Evolutionary conservation across 2,113 vertebrate species (phyloP), one percentile per base, ranked within the genome.

Genomic region (Redunca redunca): DNA sequence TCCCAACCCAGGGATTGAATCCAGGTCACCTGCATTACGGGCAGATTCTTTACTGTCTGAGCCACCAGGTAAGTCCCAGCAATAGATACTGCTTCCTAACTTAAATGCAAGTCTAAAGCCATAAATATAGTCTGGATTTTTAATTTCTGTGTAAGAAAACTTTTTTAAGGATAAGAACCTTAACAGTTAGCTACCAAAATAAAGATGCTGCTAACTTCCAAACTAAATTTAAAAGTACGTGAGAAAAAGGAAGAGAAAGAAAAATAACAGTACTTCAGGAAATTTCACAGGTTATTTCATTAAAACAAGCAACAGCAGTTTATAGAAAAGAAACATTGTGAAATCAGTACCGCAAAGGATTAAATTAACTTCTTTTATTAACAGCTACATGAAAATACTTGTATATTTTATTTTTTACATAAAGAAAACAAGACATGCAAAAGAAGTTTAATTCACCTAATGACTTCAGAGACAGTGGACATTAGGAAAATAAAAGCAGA

Each of bases 191-290:
- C 78, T 53, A 96, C 77, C 85, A 55, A 58, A 95, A 53, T 90
- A 77, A 89, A 17, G 81, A 55, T 96, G 57, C 91, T 98, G 98
- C 87, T 52, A 95, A 82, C 25, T 43, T 95, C 80, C 62, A 48
- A 94, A 95, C 96, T 80, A 82, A 98, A 94, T 98, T 58, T 97
- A 26, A 28, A 97, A 98, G 16, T 48, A 86, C 50, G 60, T 98
- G 78, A 46, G 88, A 91, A 97, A 93, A 83, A 40, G 53, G 19
- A 77, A 89, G 55, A 64, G 53, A 77, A 90, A 92, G 81, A 64
- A 71, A 98, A 94, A 88, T 43, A 97, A 74, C 43, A 94, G 16
- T 3, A 46, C 89, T n/a, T 96, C 12, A 64, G 83, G 84, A 98
- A 95, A 97, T 96, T 96, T 95, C 95, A 96, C 62, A 94, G 83